Base-by-base conservation (phyloP, 2,797 vertebrate species). In the Acanthurus leucopareius region DNA sequence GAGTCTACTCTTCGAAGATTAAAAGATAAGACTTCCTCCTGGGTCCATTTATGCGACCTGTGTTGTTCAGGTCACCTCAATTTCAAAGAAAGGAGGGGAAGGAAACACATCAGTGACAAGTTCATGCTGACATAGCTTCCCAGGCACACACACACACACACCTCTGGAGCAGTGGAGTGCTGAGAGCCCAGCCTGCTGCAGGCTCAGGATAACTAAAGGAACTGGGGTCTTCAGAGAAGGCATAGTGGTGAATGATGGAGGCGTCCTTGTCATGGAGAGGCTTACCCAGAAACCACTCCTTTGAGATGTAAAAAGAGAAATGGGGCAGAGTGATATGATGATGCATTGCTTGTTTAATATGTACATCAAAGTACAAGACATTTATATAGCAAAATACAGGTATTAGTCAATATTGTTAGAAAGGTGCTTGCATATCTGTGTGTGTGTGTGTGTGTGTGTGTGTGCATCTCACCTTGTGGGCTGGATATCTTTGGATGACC, bases 221-320 rank as follows among this genome's bases (percentile, higher is more conserved):
- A 19, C 84, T 49, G 75, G 96, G 96, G 84, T 98, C 96, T 91
- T 98, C 97, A 57, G 97, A 96, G 93, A 98, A 98, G 82, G 96
- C 96, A n/a, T 97, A 98, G 92, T 98, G 97, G 92, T 98, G 97
- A 87, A 98, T 97, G 89, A 99, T 97, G 62, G 97, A 97, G 56
- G 96, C 95, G 82, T 96, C 95, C 72, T 94, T 93, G 83, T 99
- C 97, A 76, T 96, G 84, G 69, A 98, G 92, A 38, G 91, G 90
- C 92, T 96, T 97, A 65, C 97, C 97, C 89, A 98, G 92, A 95
- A 98, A 98, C 94, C 96, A 97, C 65, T 97, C 96, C 97, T 97
- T 87, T 52, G 77, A 73, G 76, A 32, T 14, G 49, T 3, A 73
- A 53, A 59, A 20, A 19, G 7, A n/a, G 10, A 4, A 15, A 71